These are phyloP conservation scores for Axinella damicornis DNA, from an alignment of 37 sponge, comb jelly and placozoan genomes.

Conservation along the genomic window DNA sequence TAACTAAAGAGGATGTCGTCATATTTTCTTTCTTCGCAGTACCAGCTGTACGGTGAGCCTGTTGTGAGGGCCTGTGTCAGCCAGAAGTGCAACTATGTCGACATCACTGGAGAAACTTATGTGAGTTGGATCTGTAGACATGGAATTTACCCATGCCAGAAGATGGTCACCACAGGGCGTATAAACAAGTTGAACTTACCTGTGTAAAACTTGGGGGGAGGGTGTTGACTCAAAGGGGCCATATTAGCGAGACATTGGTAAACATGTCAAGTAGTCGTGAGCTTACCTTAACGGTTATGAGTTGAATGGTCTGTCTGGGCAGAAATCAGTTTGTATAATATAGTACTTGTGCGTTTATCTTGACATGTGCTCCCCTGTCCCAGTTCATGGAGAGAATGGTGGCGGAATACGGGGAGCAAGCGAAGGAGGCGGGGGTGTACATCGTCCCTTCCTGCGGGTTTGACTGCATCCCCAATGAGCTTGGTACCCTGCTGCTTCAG, in stretches of 20 bases:
- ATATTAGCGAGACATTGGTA: too few relatives aligned
- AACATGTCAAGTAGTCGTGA: too few relatives aligned
- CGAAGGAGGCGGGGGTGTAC: constrained; percentile 81
- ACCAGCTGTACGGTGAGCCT: constrained; percentile 83
- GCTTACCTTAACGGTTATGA: too few relatives aligned
- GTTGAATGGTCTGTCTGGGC: too few relatives aligned
- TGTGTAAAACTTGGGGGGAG: too few relatives aligned
- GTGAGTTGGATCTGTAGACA: constrained; percentile 39
- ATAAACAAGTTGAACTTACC: too few relatives aligned
- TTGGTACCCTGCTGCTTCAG: constrained; percentile 75
- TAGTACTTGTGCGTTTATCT: too few relatives aligned
- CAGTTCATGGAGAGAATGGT: constrained; percentile 81
- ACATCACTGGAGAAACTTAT: constrained; percentile 92
- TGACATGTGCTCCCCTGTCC: neutral
- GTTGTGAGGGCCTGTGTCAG: constrained; percentile 85
- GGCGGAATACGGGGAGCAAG: constrained; percentile 70
- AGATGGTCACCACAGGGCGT: too few relatives aligned
- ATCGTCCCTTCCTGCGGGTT: constrained; percentile 91
- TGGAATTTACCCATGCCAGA: too few relatives aligned
- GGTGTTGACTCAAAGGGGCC: too few relatives aligned
- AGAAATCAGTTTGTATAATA: too few relatives aligned
- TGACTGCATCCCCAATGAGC: constrained; percentile 93
- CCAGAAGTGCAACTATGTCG: constrained; percentile 85
- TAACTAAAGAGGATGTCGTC: too few relatives aligned
- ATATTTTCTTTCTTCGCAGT: constrained; percentile 29